Base-by-base conservation (phyloP, 2,888 invertebrate species). In the Elaeidobius kamerunicus region DNA sequence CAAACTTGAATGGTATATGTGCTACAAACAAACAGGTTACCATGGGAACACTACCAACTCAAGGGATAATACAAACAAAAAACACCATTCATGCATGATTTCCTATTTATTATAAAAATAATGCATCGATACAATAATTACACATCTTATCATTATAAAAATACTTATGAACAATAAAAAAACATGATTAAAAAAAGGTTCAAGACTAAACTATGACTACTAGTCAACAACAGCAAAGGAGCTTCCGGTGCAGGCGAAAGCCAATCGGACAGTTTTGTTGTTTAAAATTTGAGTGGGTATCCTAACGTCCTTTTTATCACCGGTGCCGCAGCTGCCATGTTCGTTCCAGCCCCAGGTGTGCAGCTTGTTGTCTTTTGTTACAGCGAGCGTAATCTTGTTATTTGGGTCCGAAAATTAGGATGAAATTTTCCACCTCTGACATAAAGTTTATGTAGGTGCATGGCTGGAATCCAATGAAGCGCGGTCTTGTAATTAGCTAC, bases 271-370 rank as follows among this genome's bases (percentile, higher is more conserved):
- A 60, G 64, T 70, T 52, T 60, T 64, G 57, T 66, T 64, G 43
- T 55, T 56, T 55, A 71, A 64, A 57, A 80, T 70, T 60, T 68
- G 65, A 30, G 67, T 70, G 9, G 80, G 79, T 54, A 66, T 62
- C 39, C 69, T 60, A 28, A 78, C 70, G 62, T 81, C 72, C 43
- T 70, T 67, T 19, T 69, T 72, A 56, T 71, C 71, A 46, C 81
- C 82, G 60, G 81, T 84, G 46, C 91, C 91, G 64, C 91, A 91
- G 69, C 86, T 91, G 30, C 87, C 88, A 73, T 91, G 91, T 66
- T 92, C 91, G 72, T 92, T 91, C 91, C 91, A 92, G 1, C 91
- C 91, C 91, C 91, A 92, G 15, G 85, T 81, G 66, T 82, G 84
- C 4, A 91, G 68, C 41, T 78, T 76, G 23, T 84, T 83, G 51